Evolutionary conservation across 2,888 invertebrate species (phyloP).

Genomic region (Ephialtes manifestator): DNA sequence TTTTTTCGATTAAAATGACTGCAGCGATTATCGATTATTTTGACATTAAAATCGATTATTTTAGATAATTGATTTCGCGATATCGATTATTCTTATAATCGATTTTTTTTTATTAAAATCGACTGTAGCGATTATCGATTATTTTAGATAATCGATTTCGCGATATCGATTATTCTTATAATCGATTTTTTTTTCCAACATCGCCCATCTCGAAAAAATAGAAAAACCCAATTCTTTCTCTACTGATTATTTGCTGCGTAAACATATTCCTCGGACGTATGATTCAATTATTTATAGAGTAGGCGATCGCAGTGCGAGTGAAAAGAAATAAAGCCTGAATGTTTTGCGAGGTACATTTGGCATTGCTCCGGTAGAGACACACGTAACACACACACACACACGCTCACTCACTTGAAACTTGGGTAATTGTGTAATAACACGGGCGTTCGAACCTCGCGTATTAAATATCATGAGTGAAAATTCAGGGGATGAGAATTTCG

Average conservation of each 20-base stretch:
- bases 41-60: too few species aligned
- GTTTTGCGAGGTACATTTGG: constrained; percentile 56
- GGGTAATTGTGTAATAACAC: constrained; percentile 32
- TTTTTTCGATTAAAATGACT: too few species aligned
- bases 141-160: too few species aligned
- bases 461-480: constrained; percentile 7
- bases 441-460: constrained; percentile 9
- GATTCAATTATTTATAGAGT: constrained; percentile 40
- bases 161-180: too few species aligned
- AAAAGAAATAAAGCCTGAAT: constrained; percentile 48
- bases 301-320: constrained; percentile 44
- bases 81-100: too few species aligned
- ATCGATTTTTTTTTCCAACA: too few species aligned
- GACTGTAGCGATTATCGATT: too few species aligned
- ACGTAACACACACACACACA: constrained; percentile 28
- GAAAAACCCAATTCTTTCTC: neutral
- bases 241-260: constrained; percentile 3
- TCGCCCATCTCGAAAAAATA: too few species aligned
- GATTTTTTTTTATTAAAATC: too few species aligned
- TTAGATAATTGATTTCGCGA: too few species aligned
- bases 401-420: constrained; percentile 2
- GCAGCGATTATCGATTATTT: too few species aligned
- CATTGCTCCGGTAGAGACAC: constrained; percentile 43
- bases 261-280: constrained; percentile 39
- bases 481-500: neutral